Evolutionary conservation across 2,888 invertebrate genomes (phyloP).

Genomic region (Polyommatus icarus): DNA sequence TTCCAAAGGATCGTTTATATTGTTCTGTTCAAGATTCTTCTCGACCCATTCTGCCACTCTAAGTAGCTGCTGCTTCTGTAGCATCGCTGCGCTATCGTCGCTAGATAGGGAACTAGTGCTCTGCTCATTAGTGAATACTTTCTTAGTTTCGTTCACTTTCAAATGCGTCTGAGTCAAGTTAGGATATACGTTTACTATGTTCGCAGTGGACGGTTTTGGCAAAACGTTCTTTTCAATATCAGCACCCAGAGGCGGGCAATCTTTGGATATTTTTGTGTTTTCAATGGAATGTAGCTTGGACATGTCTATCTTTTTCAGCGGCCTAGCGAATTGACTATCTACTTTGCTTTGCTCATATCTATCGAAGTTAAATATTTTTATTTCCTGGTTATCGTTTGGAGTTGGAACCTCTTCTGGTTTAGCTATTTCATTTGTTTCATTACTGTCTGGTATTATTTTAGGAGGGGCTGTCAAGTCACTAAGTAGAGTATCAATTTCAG

Average conservation of each 20-base stretch:
- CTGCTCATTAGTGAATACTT: slow-evolving; percentile 73
- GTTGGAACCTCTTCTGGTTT: slow-evolving; percentile 51
- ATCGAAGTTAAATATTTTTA: slow-evolving; percentile 78
- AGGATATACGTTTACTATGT: slow-evolving; percentile 73
- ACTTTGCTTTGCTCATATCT: slow-evolving; percentile 74
- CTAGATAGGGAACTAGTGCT: slow-evolving; percentile 77
- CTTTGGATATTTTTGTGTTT: slow-evolving; percentile 74
- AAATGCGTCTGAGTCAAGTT: slow-evolving; percentile 74
- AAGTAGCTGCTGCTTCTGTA: slow-evolving; percentile 83
- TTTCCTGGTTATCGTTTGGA: slow-evolving; percentile 61
- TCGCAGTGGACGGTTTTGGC: slow-evolving; percentile 58
- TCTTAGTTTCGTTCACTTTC: slow-evolving; percentile 70
- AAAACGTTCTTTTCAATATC: slow-evolving; percentile 58
- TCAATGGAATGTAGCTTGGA: slow-evolving; percentile 71
- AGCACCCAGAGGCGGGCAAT: slow-evolving; percentile 60
- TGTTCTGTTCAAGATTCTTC: slow-evolving; percentile 80
- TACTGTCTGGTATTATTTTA: slow-evolving; percentile 56
- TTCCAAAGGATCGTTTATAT: slow-evolving; percentile 67
- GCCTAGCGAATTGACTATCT: slow-evolving; percentile 58
- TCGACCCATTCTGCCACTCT: slow-evolving; percentile 90
- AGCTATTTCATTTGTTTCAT: slow-evolving; percentile 47
- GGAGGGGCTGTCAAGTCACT: slow-evolving; percentile 61
- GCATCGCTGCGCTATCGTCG: slow-evolving; percentile 76
- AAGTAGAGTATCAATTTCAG: slow-evolving; percentile 67
- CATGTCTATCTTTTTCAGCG: slow-evolving; percentile 72